Conservation (phyloP, 2,113 vertebrate species). For the Silurus glanis region DNA sequence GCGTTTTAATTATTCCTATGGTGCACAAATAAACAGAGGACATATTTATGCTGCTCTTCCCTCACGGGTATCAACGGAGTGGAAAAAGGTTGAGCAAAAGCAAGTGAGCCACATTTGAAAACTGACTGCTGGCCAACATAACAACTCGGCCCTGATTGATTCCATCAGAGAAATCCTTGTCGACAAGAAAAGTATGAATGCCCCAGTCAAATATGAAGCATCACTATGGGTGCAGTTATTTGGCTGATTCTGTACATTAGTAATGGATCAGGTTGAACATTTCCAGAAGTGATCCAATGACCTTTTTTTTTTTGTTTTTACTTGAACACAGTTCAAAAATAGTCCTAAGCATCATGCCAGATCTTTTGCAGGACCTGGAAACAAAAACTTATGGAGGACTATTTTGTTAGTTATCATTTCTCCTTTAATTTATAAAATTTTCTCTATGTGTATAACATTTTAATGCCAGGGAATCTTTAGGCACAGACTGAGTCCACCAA, state of each 20-base stretch:
- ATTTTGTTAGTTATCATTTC: background rate
- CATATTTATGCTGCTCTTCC: background rate
- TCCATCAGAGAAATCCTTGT: background rate
- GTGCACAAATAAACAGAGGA: background rate
- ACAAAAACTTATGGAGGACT: background rate
- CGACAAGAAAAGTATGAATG: background rate
- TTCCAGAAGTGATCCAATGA: background rate
- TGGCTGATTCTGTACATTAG: background rate
- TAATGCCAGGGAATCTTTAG: background rate
- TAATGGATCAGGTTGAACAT: background rate
- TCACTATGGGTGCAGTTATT: background rate
- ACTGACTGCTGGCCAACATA: constrained; percentile 51
- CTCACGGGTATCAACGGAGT: background rate
- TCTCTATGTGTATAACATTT: background rate
- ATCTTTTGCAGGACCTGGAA: background rate
- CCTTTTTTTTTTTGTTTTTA: background rate
- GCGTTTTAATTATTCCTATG: background rate
- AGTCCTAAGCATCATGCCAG: background rate
- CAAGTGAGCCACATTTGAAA: constrained; percentile 25
- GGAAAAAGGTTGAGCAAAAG: constrained; percentile 25
- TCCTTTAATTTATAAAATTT: background rate
- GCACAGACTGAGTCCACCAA: background rate
- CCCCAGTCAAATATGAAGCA: background rate
- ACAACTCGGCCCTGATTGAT: constrained; percentile 35
- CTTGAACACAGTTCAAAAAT: background rate